Percentiles rank a stretch among this genome's conserved stretches.
These are phyloP conservation scores for Sphinx pinastri DNA, from an alignment of 2,888 invertebrate species.

Conservation along the genomic window DNA sequence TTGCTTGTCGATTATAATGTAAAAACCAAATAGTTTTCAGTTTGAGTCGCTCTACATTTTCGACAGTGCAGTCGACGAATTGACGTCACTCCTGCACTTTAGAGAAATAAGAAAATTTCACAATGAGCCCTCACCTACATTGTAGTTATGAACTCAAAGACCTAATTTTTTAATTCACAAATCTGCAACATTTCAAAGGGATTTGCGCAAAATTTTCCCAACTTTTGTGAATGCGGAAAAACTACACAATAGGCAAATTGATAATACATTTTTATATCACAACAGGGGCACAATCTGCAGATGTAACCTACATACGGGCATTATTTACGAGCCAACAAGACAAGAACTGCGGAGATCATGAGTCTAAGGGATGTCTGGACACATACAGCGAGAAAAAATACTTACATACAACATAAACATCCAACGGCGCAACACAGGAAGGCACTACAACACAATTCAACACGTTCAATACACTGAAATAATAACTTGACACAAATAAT, in stretches of 20 bases:
- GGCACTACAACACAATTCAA: constrained; percentile 20
- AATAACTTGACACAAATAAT: constrained; percentile 27
- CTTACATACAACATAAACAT: constrained; percentile 19
- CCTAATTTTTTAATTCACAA: background rate
- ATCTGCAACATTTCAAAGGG: background rate
- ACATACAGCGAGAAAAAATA: constrained; percentile 12
- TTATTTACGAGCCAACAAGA: constrained; percentile 23
- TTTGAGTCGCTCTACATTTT: background rate
- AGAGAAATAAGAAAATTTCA: background rate
- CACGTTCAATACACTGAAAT: constrained; percentile 23
- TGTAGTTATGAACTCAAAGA: background rate
- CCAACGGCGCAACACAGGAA: constrained; percentile 9
- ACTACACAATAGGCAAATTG: background rate
- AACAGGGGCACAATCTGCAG: constrained; percentile 17
- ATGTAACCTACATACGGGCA: constrained; percentile 24
- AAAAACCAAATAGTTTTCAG: too few species aligned
- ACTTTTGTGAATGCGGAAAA: background rate
- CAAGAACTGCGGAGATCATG: constrained; percentile 18
- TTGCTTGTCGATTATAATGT: too few species aligned
- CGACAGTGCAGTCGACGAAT: background rate
- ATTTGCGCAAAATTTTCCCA: background rate
- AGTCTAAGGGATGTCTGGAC: constrained; percentile 19
- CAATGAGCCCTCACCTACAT: background rate
- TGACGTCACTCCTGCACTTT: background rate
- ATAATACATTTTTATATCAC: constrained; percentile 16